These are phyloP conservation scores for Hydrotaea cyrtoneurina DNA, from an alignment of 2,888 invertebrate genomes.

Conservation along the genomic window DNA sequence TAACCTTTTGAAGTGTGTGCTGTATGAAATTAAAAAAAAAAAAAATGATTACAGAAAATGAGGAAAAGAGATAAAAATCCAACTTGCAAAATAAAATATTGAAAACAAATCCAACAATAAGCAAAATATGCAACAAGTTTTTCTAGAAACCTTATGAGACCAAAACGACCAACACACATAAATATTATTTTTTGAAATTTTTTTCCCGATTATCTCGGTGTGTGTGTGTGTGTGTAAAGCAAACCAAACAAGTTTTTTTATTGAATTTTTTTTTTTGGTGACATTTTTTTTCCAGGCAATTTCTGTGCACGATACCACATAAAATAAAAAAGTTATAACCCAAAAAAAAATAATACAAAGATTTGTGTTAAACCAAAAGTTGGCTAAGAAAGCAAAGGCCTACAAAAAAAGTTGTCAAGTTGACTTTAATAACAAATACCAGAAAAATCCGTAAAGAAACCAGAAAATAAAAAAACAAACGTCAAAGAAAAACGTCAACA, in stretches of 20 bases:
- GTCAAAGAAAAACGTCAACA: conserved; percentile 30
- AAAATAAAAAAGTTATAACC: conserved; percentile 19
- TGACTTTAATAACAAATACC: conserved; percentile 30
- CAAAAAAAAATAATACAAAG: neutral
- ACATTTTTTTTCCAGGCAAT: conserved; percentile 27
- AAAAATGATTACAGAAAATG: neutral
- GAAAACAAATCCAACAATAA: neutral
- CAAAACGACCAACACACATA: conserved; percentile 3
- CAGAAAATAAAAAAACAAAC: conserved; percentile 25
- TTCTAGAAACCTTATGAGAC: conserved; percentile 38
- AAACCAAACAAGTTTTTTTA: conserved; percentile 37
- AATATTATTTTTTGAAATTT: conserved; percentile 19
- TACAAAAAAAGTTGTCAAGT: conserved; percentile 29
- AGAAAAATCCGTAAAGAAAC: too few species aligned
- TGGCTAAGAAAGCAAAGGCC: neutral
- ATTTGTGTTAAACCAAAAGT: conserved; percentile 35
- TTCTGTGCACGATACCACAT: conserved; percentile 1
- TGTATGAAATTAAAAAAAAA: neutral
- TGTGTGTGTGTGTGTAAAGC: neutral
- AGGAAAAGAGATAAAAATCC: too few species aligned
- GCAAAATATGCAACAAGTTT: conserved; percentile 33
- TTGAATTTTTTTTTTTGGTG: conserved; percentile 27
- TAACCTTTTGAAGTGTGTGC: neutral
- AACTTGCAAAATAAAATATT: conserved; percentile 10
- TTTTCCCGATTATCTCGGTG: too few species aligned